Percentiles rank a stretch among this genome's conserved stretches.
These are phyloP conservation scores for Neuroscelio doddi DNA, from an alignment of 2,888 invertebrate species.

Conservation along the genomic window DNA sequence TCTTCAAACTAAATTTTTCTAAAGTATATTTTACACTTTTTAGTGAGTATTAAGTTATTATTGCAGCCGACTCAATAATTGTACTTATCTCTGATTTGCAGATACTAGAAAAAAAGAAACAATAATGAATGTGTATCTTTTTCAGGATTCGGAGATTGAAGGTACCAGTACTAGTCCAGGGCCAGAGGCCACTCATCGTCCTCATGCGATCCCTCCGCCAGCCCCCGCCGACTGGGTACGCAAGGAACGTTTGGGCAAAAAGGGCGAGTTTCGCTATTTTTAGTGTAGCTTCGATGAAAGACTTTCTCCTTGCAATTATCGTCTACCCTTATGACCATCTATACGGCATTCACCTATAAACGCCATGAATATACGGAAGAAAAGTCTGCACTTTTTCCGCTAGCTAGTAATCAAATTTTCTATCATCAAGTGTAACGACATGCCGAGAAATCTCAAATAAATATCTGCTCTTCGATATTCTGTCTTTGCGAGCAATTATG, in stretches of 20 bases:
- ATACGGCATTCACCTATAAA: neutral
- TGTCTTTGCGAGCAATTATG: too few relatives aligned
- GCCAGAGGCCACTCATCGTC: slow-evolving; percentile 68
- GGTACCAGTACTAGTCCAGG: slow-evolving; percentile 71
- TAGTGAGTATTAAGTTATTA: too few relatives aligned
- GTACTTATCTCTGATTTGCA: too few relatives aligned
- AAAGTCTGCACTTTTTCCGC: neutral
- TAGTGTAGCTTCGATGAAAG: slow-evolving; percentile 66
- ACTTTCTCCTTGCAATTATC: too few relatives aligned
- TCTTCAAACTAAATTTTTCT: too few relatives aligned
- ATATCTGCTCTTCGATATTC: too few relatives aligned
- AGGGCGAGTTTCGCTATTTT: slow-evolving; percentile 96
- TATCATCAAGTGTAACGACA: neutral
- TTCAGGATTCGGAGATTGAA: slow-evolving; percentile 69
- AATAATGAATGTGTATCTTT: slow-evolving; percentile 12
- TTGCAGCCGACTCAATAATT: too few relatives aligned
- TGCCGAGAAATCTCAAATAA: too few relatives aligned
- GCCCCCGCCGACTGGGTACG: slow-evolving; percentile 88
- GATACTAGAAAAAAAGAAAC: too few relatives aligned
- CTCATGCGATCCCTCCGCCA: slow-evolving; percentile 73
- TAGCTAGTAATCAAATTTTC: neutral
- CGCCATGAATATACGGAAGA: neutral
- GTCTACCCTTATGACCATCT: too few relatives aligned
- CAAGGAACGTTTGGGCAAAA: slow-evolving; percentile 91
- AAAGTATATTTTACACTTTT: too few relatives aligned